phyloP scores from a whole-genome alignment of 2,888 invertebrate species.

The Teinopalpus imperialis region DNA sequence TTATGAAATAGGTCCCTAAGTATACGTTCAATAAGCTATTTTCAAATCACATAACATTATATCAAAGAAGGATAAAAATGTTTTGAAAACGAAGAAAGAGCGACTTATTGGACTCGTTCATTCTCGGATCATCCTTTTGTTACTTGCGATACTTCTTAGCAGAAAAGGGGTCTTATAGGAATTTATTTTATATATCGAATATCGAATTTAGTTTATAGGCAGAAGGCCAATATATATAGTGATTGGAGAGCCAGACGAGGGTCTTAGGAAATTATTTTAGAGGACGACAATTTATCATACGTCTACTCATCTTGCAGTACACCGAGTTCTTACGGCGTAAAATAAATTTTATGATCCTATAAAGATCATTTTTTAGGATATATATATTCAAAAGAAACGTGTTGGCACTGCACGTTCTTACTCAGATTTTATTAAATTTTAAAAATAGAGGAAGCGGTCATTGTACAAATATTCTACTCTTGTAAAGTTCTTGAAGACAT shows the following conservation, averaged over 20 bases:
- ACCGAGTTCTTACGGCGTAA: slow-evolving; percentile 69
- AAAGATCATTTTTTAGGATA: slow-evolving; percentile 62
- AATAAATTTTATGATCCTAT: slow-evolving; percentile 75
- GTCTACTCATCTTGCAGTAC: slow-evolving; percentile 58
- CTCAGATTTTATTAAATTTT: too few species aligned
- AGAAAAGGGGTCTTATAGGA: slow-evolving; percentile 69
- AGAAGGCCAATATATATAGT: slow-evolving; percentile 51
- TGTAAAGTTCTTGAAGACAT: too few species aligned
- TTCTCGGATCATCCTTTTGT: slow-evolving; percentile 71
- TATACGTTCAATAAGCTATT: slow-evolving; percentile 2
- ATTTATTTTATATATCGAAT: slow-evolving; percentile 62
- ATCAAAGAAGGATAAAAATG: slow-evolving; percentile 26
- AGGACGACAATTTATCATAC: slow-evolving; percentile 69
- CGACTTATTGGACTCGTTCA: slow-evolving; percentile 67
- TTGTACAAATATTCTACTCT: too few species aligned
- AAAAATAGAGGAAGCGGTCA: too few species aligned
- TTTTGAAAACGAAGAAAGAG: slow-evolving; percentile 45
- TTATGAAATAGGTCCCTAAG: too few species aligned
- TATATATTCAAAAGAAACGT: too few species aligned
- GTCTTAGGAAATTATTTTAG: slow-evolving; percentile 71
- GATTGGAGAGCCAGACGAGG: slow-evolving; percentile 57
- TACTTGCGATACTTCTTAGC: slow-evolving; percentile 57
- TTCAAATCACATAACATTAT: slow-evolving; percentile 17
- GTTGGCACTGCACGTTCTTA: too few species aligned
- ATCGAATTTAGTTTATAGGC: slow-evolving; percentile 67